A percentile compares a stretch with the other conserved stretches of the same genome.
Evolutionary conservation across 2,113 vertebrate species (phyloP).

Genomic region (Chlorodrepanis virens): DNA sequence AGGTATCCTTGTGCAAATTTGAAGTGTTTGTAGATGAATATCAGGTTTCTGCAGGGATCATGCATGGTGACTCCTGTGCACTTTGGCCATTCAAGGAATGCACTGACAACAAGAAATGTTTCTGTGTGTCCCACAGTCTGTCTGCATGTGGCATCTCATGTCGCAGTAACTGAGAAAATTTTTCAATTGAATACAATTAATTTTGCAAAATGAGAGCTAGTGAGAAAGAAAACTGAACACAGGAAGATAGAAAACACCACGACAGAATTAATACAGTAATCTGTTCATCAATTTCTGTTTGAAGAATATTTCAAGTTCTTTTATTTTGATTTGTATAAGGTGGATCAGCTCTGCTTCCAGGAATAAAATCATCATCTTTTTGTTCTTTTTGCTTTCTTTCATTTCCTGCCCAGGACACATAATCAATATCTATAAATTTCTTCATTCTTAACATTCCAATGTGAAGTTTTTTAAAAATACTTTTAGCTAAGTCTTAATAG

Average conservation of each 20-base stretch:
- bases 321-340: neutral
- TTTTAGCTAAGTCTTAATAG: neutral
- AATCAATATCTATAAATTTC: neutral
- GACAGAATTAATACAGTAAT: neutral
- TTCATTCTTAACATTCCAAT: neutral
- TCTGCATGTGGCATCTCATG: neutral
- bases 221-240: neutral
- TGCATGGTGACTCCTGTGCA: neutral
- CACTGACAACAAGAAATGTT: neutral
- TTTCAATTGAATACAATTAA: neutral
- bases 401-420: neutral
- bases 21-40: neutral
- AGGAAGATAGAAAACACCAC: neutral
- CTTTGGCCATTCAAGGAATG: neutral
- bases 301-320: neutral
- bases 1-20: neutral
- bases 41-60: neutral
- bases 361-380: neutral
- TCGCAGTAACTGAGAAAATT: neutral
- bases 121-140: fast-evolving
- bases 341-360: neutral
- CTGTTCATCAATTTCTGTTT: neutral
- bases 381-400: neutral
- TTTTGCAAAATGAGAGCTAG: neutral
- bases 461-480: neutral